Conservation (phyloP, 2,113 vertebrate species). For the Zosterops lateralis region DNA sequence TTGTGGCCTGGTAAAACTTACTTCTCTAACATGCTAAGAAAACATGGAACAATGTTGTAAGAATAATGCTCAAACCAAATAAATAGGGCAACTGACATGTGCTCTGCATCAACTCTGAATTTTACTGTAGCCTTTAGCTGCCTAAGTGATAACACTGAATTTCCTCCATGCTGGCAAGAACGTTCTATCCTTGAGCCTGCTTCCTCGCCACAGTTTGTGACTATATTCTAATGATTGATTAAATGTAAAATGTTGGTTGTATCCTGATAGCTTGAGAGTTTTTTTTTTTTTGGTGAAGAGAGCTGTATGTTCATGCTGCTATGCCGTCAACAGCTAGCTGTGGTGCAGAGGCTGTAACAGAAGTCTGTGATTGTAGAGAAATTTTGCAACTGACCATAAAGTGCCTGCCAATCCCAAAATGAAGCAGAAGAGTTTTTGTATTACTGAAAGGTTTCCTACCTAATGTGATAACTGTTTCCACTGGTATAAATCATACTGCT, state of each 20-base stretch:
- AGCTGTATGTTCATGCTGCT: background rate
- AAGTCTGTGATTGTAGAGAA: background rate
- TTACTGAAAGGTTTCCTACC: background rate
- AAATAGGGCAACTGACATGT: background rate
- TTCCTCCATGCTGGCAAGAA: background rate
- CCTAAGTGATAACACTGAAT: background rate
- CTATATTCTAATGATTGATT: background rate
- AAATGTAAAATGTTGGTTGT: background rate
- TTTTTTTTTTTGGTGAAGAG: background rate
- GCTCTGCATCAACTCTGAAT: background rate
- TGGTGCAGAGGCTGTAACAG: background rate
- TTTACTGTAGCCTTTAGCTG: background rate
- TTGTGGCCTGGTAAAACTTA: background rate
- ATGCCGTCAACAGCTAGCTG: background rate
- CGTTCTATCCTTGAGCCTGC: background rate
- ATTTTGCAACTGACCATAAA: background rate
- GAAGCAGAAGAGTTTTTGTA: background rate
- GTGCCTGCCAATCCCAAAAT: background rate
- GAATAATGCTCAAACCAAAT: background rate
- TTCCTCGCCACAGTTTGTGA: background rate
- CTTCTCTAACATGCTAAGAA: background rate
- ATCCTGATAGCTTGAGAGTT: background rate
- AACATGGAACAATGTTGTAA: background rate
- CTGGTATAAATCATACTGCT: background rate
- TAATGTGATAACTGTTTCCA: background rate